phyloP scores from a whole-genome alignment of 2,888 invertebrate species.

The Drosophila cyrtoloma region DNA sequence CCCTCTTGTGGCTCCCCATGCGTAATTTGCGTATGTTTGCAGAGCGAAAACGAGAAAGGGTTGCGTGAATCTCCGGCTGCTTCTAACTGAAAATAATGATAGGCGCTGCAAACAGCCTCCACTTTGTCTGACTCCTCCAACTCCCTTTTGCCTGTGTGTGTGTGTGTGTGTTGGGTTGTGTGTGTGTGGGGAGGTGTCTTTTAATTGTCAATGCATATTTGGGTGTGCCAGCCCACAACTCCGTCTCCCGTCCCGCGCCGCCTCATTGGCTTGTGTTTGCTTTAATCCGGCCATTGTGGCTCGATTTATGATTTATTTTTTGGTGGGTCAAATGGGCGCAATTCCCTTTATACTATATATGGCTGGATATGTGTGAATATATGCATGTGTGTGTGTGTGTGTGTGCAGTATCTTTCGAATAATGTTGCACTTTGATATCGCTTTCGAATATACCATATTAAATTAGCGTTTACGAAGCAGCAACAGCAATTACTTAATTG shows the following conservation, averaged over 20 bases:
- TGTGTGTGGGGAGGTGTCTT: conserved; percentile 28
- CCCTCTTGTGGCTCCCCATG: conserved; percentile 31
- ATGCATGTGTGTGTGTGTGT: neutral
- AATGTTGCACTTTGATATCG: conserved; percentile 6
- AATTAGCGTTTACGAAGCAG: neutral
- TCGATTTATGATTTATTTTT: conserved; percentile 76
- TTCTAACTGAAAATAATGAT: conserved; percentile 73
- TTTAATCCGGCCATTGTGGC: conserved; percentile 60
- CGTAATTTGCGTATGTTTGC: conserved; percentile 71
- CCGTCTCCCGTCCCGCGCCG: neutral
- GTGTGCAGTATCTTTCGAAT: conserved; percentile 5
- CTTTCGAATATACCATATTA: conserved; percentile 12
- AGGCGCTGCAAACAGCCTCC: conserved; percentile 39
- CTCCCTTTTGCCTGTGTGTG: neutral
- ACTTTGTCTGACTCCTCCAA: conserved; percentile 1
- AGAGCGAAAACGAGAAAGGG: conserved; percentile 56
- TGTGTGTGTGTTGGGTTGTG: neutral
- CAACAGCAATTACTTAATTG: conserved; percentile 7
- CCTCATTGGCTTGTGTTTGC: conserved; percentile 55
- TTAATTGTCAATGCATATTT: conserved; percentile 78
- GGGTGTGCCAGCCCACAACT: conserved; percentile 18
- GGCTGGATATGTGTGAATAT: neutral
- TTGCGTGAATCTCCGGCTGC: conserved; percentile 31
- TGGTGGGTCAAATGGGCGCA: conserved; percentile 48
- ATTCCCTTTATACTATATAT: conserved; percentile 11